Conservation (phyloP, 2,113 vertebrate species). For the Larimichthys polyactis region DNA sequence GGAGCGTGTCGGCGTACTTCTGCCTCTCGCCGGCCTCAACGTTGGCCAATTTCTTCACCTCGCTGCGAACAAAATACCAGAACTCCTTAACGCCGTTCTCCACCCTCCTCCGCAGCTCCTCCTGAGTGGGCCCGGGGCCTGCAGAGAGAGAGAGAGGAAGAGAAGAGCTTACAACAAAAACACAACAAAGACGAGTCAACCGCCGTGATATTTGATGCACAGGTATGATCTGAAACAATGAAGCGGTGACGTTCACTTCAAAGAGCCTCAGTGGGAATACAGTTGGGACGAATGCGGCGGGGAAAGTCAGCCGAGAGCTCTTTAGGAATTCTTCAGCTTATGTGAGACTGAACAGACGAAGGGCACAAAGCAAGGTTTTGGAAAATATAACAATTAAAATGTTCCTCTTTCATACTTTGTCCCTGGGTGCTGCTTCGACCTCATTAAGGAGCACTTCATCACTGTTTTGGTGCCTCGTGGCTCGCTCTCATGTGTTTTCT, state of each 20-base stretch:
- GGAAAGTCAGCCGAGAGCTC: constrained; percentile 11
- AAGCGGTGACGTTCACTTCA: constrained; percentile 22
- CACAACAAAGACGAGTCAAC: constrained; percentile 31
- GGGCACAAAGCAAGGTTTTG: constrained; percentile 20
- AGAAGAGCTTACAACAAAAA: constrained; percentile 4
- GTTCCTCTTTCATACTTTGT: constrained; percentile 37
- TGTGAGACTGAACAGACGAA: constrained; percentile 20
- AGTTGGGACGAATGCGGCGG: constrained; percentile 2
- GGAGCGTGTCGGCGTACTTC: constrained; percentile 89
- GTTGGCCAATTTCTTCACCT: constrained; percentile 93
- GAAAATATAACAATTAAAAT: constrained; percentile 37
- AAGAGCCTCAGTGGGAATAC: constrained; percentile 21
- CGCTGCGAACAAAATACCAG: constrained; percentile 98
- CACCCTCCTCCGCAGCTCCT: constrained; percentile 92
- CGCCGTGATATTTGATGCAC: constrained; percentile 30
- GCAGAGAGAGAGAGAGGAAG: constrained; percentile 36
- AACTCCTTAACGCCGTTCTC: constrained; percentile 97
- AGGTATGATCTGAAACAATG: constrained; percentile 32
- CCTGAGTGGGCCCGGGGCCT: constrained; percentile 94
- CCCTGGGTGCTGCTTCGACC: constrained; percentile 73
- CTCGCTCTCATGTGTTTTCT: constrained; percentile 46
- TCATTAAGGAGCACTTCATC: constrained; percentile 68
- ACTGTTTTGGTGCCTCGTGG: constrained; percentile 37
- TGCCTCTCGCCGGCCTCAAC: constrained; percentile 89
- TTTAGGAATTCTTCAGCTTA: constrained; percentile 29